Percentiles rank a stretch among this genome's conserved stretches.
phyloP scores from a whole-genome alignment of 2,888 invertebrate genomes.

The Orchesella flavescens region DNA sequence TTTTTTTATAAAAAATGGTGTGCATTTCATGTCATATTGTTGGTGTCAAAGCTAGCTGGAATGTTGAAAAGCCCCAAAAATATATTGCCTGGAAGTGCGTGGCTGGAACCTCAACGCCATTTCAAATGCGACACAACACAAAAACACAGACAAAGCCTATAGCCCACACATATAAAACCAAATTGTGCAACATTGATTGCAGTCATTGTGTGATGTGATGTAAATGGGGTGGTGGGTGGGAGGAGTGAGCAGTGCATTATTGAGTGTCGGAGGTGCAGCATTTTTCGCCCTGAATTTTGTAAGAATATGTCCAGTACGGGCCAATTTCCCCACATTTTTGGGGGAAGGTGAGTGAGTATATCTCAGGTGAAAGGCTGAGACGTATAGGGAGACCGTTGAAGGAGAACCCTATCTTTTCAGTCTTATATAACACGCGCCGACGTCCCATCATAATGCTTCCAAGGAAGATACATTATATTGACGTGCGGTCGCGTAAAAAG shows the following conservation, averaged over 20 bases:
- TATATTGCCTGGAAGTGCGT: slow-evolving; percentile 26
- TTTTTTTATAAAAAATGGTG: background rate
- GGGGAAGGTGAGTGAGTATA: no score
- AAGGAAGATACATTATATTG: background rate
- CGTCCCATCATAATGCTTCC: background rate
- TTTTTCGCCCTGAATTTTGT: no score
- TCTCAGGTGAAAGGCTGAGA: no score
- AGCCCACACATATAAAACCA: background rate
- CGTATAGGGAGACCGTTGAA: background rate
- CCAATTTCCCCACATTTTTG: no score
- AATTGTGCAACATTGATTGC: background rate
- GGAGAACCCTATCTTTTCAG: slow-evolving; percentile 1
- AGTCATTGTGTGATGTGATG: background rate
- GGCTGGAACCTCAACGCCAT: background rate
- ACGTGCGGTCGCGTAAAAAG: background rate
- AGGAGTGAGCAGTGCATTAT: background rate
- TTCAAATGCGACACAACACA: no score
- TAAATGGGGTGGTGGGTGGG: no score
- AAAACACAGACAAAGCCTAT: background rate
- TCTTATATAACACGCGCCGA: background rate
- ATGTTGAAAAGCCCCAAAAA: background rate
- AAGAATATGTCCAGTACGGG: no score
- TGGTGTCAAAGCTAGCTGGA: background rate
- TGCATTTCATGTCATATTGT: background rate
- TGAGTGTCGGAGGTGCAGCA: background rate